Conservation (phyloP, 2,797 vertebrate genomes). For the Pogoniulus pusillus region DNA sequence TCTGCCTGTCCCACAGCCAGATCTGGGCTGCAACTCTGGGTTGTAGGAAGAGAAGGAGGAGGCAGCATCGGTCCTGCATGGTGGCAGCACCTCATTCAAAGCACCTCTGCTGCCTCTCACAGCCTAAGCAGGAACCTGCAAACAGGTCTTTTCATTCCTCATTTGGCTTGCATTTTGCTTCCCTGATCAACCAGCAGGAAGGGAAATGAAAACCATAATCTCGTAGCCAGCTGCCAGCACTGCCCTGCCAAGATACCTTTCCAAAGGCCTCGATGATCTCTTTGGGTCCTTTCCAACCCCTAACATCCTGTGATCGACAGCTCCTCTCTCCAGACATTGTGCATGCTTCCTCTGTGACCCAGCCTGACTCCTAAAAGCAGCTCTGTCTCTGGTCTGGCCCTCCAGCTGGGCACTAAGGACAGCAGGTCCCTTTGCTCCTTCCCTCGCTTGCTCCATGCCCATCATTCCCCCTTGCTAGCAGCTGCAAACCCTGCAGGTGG, state of each 20-base stretch:
- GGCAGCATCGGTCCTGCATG: not conserved
- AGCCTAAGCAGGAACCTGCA: not conserved
- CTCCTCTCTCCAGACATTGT: not conserved
- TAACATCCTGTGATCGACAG: too few relatives aligned
- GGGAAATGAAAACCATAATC: not conserved
- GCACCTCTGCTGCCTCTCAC: not conserved
- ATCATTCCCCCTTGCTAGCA: not conserved
- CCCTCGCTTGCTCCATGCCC: not conserved
- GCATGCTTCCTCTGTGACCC: not conserved
- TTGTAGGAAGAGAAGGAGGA: not conserved
- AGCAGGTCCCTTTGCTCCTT: not conserved
- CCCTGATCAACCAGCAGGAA: not conserved
- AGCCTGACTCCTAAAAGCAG: not conserved
- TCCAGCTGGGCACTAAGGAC: not conserved
- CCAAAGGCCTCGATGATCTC: not conserved
- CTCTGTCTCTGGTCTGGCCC: not conserved
- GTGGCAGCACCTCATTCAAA: not conserved
- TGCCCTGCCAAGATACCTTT: not conserved
- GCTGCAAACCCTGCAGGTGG: not conserved
- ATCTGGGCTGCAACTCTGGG: not conserved
- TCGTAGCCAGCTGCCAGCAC: not conserved
- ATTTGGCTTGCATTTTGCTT: not conserved
- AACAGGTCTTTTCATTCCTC: not conserved
- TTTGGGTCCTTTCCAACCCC: too few relatives aligned
- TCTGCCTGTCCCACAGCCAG: rapidly evolving